Percentiles rank a stretch among this genome's conserved stretches.
phyloP scores from a whole-genome alignment of 2,888 invertebrate genomes.

The Eilema depressum region DNA sequence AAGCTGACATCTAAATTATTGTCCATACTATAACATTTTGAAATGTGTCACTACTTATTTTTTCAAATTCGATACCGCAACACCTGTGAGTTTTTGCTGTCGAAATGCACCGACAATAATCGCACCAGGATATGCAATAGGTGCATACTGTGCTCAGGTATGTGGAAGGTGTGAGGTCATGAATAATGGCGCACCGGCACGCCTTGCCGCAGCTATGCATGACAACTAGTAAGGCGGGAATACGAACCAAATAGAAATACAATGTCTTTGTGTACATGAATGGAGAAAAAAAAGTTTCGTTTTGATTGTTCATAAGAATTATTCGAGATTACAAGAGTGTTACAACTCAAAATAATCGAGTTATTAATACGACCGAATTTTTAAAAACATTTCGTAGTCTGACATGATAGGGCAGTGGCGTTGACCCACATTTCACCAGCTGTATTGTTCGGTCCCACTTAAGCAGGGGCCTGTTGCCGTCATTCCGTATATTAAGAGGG shows the following conservation, averaged over 20 bases:
- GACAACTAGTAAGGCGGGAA: constrained; percentile 45
- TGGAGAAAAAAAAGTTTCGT: constrained; percentile 2
- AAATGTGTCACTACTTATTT: constrained; percentile 3
- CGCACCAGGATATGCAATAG: constrained; percentile 44
- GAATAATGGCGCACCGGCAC: constrained; percentile 46
- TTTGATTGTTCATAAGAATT: constrained; percentile 1
- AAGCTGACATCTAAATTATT: not conserved
- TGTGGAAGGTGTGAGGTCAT: constrained; percentile 53
- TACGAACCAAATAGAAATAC: constrained; percentile 42
- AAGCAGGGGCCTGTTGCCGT: too few relatives aligned
- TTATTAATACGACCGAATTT: not conserved
- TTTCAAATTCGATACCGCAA: not conserved
- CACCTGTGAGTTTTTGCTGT: constrained; percentile 17
- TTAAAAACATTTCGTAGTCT: not conserved
- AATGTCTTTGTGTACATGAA: constrained; percentile 15
- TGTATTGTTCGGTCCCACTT: not conserved
- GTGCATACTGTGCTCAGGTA: constrained; percentile 36
- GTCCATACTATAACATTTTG: not conserved
- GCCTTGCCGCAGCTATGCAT: constrained; percentile 53
- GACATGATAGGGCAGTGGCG: too few relatives aligned
- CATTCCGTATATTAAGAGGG: too few relatives aligned
- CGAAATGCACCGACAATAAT: constrained; percentile 19
- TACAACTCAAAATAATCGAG: not conserved
- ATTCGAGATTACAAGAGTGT: not conserved
- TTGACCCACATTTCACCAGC: not conserved